Conservation (phyloP, 2,797 vertebrate species). For the Otolemur crassicaudatus region DNA sequence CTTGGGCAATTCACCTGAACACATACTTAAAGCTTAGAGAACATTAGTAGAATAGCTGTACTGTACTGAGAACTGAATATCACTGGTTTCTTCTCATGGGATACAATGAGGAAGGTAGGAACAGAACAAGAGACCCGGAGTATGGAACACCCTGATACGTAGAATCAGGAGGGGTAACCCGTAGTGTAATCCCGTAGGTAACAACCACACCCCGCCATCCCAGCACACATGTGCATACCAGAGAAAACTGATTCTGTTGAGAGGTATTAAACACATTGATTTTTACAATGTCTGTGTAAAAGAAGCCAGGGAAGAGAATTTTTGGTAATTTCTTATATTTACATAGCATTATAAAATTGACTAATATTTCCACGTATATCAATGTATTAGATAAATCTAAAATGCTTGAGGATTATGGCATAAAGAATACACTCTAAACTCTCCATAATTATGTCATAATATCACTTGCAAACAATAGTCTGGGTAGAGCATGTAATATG, state of each 20-base stretch:
- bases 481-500: background rate
- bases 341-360: background rate
- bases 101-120: background rate
- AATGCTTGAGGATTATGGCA: background rate
- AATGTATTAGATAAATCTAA: background rate
- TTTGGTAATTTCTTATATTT: background rate
- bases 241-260: background rate
- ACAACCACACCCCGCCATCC: rapidly evolving
- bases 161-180: background rate
- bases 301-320: background rate
- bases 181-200: too few species aligned
- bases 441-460: background rate
- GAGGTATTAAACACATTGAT: background rate
- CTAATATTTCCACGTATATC: background rate
- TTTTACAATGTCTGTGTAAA: background rate
- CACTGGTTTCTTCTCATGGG: background rate
- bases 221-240: background rate
- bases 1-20: background rate
- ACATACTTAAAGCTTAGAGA: rapidly evolving
- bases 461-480: background rate
- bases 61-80: background rate
- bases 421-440: background rate
- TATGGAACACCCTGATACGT: rapidly evolving
- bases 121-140: background rate
- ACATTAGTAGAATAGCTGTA: background rate